Base-by-base conservation (phyloP, 1,140 invertebrate species). In the Lepidurus couesii region DNA sequence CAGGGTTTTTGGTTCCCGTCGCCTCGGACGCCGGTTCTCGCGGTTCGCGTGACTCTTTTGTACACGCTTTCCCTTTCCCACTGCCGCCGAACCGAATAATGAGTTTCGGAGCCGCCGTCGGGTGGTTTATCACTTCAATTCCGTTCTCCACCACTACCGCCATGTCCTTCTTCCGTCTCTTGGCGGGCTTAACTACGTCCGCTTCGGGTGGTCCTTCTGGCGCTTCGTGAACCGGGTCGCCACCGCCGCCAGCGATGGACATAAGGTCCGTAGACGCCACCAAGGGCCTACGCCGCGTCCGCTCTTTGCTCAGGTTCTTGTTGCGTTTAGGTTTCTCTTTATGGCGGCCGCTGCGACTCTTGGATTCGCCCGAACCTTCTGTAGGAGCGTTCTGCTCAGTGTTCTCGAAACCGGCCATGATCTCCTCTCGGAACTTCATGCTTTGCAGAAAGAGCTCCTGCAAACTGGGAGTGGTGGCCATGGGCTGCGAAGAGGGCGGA, bases 381-480 rank as follows among this genome's bases (percentile, higher is more conserved):
- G 90, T 88, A 75, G 91, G n/a, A 43, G 75, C 42, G 65, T 79
- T 79, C 45, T 80, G 77, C 26, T 78, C 79, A 4, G 79, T 78
- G 24, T 80, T 82, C 21, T 80, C 90, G 81, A 94, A 95, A 82
- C 91, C 91, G 10, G 92, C 91, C 90, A 93, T 92, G 0, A 94
- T 89, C 87, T 89, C 90, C 74, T 91, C 89, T n/a, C 94, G 87
- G 84, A 90, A 95, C 82, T 94, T 94, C 93, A 96, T 95, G 80
- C 91, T 94, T 81, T 95, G 93, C 7, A 92, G 88, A 79, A 90
- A 91, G 7, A 95, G 84, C 80, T 95, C 92, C 83, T 93, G 92
- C 82, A 91, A 90, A 77, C 87, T 89, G 91, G 91, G 77, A 79
- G 88, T 89, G 34, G 86, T 80, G 65, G 86, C 86, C 78, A 90